phyloP scores from a whole-genome alignment of 2,113 vertebrate species.

The Deroptyus accipitrinus region DNA sequence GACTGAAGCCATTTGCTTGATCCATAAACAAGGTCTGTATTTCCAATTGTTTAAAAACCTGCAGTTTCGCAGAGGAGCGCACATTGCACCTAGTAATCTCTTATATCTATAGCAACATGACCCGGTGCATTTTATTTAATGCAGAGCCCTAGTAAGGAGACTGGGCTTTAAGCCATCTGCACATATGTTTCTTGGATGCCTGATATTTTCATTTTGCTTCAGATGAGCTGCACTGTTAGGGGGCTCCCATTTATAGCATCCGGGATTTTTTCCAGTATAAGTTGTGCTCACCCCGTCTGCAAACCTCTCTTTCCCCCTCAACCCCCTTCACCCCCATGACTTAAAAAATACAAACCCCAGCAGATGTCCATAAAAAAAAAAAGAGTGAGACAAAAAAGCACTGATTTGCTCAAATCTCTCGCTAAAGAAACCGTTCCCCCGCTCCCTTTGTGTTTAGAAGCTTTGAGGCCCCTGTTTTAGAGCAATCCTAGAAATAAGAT shows the following conservation, averaged over 20 bases:
- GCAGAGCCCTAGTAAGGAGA: conserved; percentile 52
- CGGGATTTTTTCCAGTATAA: conserved; percentile 40
- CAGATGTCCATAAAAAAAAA: conserved; percentile 13
- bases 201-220: conserved; percentile 64
- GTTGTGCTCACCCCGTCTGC: conserved; percentile 41
- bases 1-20: conserved; percentile 26
- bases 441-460: conserved; percentile 58
- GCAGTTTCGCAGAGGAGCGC: conserved; percentile 26
- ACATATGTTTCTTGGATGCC: conserved; percentile 56
- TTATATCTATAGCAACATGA: conserved; percentile 65
- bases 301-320: not conserved
- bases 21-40: conserved; percentile 39
- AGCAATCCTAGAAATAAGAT: conserved; percentile 55
- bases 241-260: conserved; percentile 56
- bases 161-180: conserved; percentile 59
- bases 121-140: conserved; percentile 63
- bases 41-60: conserved; percentile 61
- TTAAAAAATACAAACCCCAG: conserved; percentile 22
- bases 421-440: conserved; percentile 20
- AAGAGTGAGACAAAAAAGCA: not conserved
- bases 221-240: conserved; percentile 63
- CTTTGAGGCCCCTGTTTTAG: conserved; percentile 37
- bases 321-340: not conserved
- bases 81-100: conserved; percentile 55
- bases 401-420: conserved; percentile 35